Percentiles rank a stretch among this genome's conserved stretches.
Conservation (phyloP, 1,140 invertebrate genomes). For the Saxidomus purpurata region DNA sequence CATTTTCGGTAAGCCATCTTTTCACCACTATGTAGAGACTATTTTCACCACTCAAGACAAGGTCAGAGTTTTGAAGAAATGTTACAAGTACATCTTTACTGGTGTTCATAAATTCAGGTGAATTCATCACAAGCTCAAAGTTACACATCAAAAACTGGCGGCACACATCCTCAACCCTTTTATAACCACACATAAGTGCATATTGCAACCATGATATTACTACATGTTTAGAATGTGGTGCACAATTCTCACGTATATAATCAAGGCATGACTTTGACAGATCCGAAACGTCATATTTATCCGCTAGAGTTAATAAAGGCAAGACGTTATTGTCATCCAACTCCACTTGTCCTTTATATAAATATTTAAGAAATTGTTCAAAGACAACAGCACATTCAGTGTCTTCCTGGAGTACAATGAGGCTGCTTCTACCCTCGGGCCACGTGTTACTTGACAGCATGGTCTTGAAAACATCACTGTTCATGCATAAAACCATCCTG, state of each 20-base stretch:
- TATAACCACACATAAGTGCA: constrained; percentile 93
- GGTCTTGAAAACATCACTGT: constrained; percentile 98
- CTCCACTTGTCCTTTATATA: constrained; percentile 93
- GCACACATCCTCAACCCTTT: constrained; percentile 91
- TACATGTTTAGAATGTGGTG: constrained; percentile 91
- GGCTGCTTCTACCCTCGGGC: constrained; percentile 95
- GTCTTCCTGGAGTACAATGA: constrained; percentile 94
- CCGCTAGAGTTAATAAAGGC: constrained; percentile 95
- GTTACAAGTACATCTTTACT: constrained; percentile 92
- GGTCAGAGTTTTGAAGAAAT: constrained; percentile 93
- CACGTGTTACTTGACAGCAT: constrained; percentile 98
- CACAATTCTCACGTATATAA: constrained; percentile 96
- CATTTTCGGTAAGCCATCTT: constrained; percentile 82
- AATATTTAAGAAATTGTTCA: constrained; percentile 95
- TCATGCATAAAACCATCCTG: constrained; percentile 96
- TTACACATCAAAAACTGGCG: constrained; percentile 97
- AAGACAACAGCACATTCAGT: constrained; percentile 94
- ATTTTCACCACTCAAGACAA: constrained; percentile 97
- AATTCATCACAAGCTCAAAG: constrained; percentile 93
- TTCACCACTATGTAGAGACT: constrained; percentile 92
- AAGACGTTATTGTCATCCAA: constrained; percentile 94
- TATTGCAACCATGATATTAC: constrained; percentile 97
- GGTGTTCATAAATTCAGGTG: constrained; percentile 93
- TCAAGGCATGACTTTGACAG: constrained; percentile 93
- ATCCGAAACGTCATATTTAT: constrained; percentile 98